A percentile compares a stretch with the other conserved stretches of the same genome.
phyloP scores from a whole-genome alignment of 2,113 vertebrate genomes.

The Dipodomys spectabilis region DNA sequence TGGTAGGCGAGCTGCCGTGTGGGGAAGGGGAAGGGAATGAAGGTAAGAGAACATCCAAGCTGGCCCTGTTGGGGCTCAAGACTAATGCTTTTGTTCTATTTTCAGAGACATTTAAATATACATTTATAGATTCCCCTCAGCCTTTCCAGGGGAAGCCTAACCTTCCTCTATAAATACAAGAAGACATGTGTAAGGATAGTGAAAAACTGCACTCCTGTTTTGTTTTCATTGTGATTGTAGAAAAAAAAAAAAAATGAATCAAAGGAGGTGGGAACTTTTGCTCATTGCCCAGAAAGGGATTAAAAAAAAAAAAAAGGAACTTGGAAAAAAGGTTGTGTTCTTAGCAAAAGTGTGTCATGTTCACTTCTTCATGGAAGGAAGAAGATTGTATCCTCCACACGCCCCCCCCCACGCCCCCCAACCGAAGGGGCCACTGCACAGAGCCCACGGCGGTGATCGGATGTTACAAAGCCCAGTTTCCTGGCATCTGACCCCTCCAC shows the following conservation, averaged over 20 bases:
- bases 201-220: background rate
- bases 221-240: background rate
- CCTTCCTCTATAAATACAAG: background rate
- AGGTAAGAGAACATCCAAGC: no score
- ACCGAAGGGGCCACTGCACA: no score
- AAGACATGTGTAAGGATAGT: background rate
- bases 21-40: background rate
- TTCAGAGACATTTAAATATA: background rate
- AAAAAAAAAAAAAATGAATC: background rate
- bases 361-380: background rate
- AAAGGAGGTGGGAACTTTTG: background rate
- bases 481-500: background rate
- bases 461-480: background rate
- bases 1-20: background rate
- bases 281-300: background rate
- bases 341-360: background rate
- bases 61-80: background rate
- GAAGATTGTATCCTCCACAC: accelerated
- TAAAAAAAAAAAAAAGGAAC: no score
- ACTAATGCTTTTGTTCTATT: background rate
- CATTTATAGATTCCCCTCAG: background rate
- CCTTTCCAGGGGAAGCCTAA: background rate
- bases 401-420: no score
- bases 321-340: background rate
- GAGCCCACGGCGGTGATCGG: background rate